Conservation (phyloP, 2,888 invertebrate genomes). For the Drosophila trichaetosa region DNA sequence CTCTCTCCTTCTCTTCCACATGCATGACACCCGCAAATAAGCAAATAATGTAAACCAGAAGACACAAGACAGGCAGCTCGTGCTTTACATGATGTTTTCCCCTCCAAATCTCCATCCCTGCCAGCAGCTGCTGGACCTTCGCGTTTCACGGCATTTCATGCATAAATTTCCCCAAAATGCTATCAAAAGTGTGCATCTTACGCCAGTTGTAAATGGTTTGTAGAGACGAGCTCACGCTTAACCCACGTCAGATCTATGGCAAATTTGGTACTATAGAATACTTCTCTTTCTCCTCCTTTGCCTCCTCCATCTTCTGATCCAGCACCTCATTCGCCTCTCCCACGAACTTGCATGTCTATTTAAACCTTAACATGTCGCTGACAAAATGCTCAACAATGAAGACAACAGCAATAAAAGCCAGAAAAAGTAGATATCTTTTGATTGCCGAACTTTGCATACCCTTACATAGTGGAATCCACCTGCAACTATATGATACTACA, state of each 20-base stretch:
- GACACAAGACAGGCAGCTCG: constrained; percentile 60
- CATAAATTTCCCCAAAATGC: constrained; percentile 62
- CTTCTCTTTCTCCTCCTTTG: not conserved
- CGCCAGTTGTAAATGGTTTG: constrained; percentile 63
- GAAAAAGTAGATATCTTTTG: not conserved
- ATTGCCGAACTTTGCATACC: not conserved
- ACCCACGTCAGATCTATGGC: constrained; percentile 47
- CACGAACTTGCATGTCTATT: constrained; percentile 60
- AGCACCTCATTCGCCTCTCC: constrained; percentile 17
- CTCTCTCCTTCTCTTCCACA: constrained; percentile 25
- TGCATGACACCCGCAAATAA: constrained; percentile 70
- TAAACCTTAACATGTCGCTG: constrained; percentile 74
- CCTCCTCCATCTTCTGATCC: not conserved
- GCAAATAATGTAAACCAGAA: constrained; percentile 60
- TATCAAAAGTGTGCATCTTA: constrained; percentile 72
- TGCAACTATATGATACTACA: not conserved
- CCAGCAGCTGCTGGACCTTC: constrained; percentile 16
- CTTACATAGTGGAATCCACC: not conserved
- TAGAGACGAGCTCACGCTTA: constrained; percentile 52
- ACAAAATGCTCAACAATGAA: constrained; percentile 70
- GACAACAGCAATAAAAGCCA: constrained; percentile 53
- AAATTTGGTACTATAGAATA: constrained; percentile 25
- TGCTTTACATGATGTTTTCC: constrained; percentile 77
- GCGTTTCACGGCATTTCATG: constrained; percentile 42
- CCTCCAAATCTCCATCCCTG: constrained; percentile 28